A percentile compares a stretch with the other conserved stretches of the same genome.
Conservation (phyloP, 2,888 invertebrate species). For the Lithodes maja region DNA sequence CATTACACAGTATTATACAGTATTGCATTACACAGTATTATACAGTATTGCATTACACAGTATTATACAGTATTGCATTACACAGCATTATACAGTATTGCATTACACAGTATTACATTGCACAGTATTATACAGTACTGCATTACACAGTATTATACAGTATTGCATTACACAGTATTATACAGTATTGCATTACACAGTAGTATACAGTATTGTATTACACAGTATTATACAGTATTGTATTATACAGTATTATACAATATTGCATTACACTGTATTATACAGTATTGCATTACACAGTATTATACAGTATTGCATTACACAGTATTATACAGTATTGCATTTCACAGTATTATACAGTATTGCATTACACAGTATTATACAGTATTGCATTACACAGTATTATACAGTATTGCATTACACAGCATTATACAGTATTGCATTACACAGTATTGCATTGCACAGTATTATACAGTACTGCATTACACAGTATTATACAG, state of each 20-base stretch:
- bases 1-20: background rate
- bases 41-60: background rate
- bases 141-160: background rate
- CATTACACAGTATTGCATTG: background rate
- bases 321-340: background rate
- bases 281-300: background rate
- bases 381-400: background rate
- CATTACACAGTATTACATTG: background rate
- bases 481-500: background rate
- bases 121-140: background rate
- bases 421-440: background rate
- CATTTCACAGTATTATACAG: conserved; percentile 23
- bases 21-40: background rate
- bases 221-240: background rate
- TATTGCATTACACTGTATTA: background rate
- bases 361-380: conserved; percentile 1
- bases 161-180: background rate
- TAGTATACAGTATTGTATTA: background rate
- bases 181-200: background rate
- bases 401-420: background rate
- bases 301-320: background rate
- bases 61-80: background rate
- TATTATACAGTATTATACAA: background rate
- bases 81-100: background rate
- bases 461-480: background rate